These are phyloP conservation scores for Hetaerina titia DNA, from an alignment of 2,888 invertebrate genomes.

Conservation along the genomic window DNA sequence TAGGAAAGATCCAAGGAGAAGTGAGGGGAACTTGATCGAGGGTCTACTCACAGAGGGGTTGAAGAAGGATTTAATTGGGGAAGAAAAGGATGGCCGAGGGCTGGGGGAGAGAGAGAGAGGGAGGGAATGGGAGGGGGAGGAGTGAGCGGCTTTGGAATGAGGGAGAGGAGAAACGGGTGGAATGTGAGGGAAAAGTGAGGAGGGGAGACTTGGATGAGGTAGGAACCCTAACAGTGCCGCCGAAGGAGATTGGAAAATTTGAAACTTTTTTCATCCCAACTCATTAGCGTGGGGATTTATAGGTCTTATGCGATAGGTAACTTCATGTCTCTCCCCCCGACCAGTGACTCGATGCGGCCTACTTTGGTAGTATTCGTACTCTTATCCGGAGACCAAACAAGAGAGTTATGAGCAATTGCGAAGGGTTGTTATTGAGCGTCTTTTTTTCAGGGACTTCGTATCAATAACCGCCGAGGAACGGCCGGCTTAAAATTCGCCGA, in stretches of 20 bases:
- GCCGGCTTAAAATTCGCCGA: slow-evolving; percentile 28
- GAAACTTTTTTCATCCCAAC: not conserved
- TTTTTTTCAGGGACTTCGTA: not conserved
- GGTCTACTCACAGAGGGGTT: not conserved
- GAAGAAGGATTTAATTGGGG: slow-evolving; percentile 17
- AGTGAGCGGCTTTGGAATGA: not conserved
- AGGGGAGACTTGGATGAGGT: not conserved
- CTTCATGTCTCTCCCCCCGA: not conserved
- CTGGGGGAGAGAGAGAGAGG: not conserved
- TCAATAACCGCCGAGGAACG: slow-evolving; percentile 4
- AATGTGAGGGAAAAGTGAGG: no score
- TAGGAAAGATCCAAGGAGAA: not conserved
- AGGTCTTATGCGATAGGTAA: slow-evolving; percentile 12
- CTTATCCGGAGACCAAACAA: slow-evolving; percentile 27
- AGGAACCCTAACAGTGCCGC: not conserved
- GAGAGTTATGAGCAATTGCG: slow-evolving; percentile 4
- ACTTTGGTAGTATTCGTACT: not conserved
- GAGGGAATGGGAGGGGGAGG: not conserved
- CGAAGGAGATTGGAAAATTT: not conserved
- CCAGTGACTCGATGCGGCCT: not conserved
- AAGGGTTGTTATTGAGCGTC: not conserved
- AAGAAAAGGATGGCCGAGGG: not conserved
- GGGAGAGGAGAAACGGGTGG: not conserved
- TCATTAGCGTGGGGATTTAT: slow-evolving; percentile 39
- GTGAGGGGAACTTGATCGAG: not conserved